Conservation (phyloP, 2,888 invertebrate genomes). For the Nymphalis c-album region DNA sequence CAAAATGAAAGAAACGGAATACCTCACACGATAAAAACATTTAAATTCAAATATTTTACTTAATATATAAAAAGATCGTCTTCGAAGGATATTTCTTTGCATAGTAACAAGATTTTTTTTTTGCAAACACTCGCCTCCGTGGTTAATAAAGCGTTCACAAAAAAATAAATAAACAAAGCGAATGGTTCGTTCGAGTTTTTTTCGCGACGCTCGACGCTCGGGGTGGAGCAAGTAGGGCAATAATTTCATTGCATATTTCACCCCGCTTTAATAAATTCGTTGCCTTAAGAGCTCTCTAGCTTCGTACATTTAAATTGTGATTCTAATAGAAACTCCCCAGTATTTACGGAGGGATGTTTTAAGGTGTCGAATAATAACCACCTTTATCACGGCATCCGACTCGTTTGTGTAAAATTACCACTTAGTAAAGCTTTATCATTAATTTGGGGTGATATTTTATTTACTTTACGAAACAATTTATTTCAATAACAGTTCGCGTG, state of each 20-base stretch:
- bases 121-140: constrained; percentile 16
- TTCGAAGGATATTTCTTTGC: background rate
- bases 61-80: background rate
- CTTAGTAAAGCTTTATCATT: constrained; percentile 7
- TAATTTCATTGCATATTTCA: constrained; percentile 39
- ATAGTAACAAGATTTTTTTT: constrained; percentile 2
- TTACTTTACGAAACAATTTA: background rate
- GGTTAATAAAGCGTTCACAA: constrained; percentile 28
- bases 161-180: constrained; percentile 31
- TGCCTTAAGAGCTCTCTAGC: constrained; percentile 26
- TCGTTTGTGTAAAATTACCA: constrained; percentile 21
- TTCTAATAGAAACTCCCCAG: constrained; percentile 26
- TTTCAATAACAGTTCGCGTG: background rate
- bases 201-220: constrained; percentile 15
- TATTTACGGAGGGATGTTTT: constrained; percentile 23
- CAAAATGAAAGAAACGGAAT: background rate
- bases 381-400: constrained; percentile 14
- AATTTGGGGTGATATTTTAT: constrained; percentile 5
- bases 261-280: constrained; percentile 26
- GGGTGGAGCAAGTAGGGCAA: constrained; percentile 31
- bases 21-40: background rate
- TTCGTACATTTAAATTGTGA: constrained; percentile 23
- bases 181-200: constrained; percentile 27
- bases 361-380: constrained; percentile 31
- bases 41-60: constrained; percentile 4